Base-by-base conservation (phyloP, 2,888 invertebrate genomes). In the Polydesmus complanatus region DNA sequence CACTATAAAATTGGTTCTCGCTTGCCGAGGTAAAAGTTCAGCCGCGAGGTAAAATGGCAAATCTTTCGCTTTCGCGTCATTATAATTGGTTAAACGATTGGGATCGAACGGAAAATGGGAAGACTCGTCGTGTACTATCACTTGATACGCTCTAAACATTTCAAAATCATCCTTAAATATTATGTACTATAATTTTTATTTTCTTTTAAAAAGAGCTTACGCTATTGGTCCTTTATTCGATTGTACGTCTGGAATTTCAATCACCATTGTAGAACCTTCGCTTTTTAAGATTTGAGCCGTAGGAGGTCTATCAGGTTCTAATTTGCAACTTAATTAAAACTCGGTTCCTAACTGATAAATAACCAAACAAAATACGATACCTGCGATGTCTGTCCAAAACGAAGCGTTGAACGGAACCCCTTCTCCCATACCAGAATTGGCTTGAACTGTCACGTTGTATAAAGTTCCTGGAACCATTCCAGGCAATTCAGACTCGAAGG, bases 11-110 rank as follows among this genome's bases (percentile, higher is more conserved):
- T 79, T 78, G 66, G 80, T 78, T 52, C 80, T 75, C 11, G 83
- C 79, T 64, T 82, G 80, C 72, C 77, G 66, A 49, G 84, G 82
- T 60, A 81, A 79, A 63, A 93, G 74, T 72, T 89, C 86, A 0
- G 88, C 92, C 3, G 89, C 80, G 27, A 92, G 83, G 70, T 93
- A 93, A 71, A 88, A 91, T 1, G 83, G 82, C 2, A 83, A 72
- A 0, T 83, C 85, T 63, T 84, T 81, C 51, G 80, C 78, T 58
- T 76, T 75, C 0, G 92, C 84, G 68, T 80, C 79, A 61, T 81
- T 74, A 73, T 82, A 84, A 69, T 83, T 80, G n/a, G 79, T 80
- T 19, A 84, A 77, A 58, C 77, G 78, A 47, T 80, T 79, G 60
- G 75, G 76, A 65, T 80, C 82, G 69, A 82, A 84, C 22, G 79